These are phyloP conservation scores for Trematomus loennbergii DNA, from an alignment of 2,113 vertebrate genomes.

Conservation along the genomic window DNA sequence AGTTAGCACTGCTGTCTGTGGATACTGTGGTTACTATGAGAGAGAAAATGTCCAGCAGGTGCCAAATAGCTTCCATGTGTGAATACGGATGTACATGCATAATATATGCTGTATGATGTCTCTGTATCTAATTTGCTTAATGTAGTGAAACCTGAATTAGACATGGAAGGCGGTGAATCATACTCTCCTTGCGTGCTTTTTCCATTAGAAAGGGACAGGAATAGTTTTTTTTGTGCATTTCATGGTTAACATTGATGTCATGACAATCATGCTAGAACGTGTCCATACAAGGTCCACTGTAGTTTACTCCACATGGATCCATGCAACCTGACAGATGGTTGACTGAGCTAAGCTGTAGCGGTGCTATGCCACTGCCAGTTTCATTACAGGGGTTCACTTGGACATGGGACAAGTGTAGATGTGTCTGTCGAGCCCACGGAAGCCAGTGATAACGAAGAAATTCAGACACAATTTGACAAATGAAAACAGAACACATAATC, in stretches of 20 bases:
- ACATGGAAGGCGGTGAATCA: constrained; percentile 57
- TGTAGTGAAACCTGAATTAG: constrained; percentile 26
- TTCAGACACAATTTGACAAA: constrained; percentile 12
- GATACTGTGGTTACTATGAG: constrained; percentile 11
- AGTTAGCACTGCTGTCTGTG: constrained; percentile 25
- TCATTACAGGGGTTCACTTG: constrained; percentile 67
- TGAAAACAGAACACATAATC: constrained; percentile 1
- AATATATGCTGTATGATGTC: constrained; percentile 38
- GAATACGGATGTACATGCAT: constrained; percentile 26
- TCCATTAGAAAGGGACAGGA: constrained; percentile 45
- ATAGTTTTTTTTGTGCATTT: constrained; percentile 44
- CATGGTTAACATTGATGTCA: constrained; percentile 63
- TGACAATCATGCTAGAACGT: constrained; percentile 64
- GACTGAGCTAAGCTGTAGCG: constrained; percentile 58
- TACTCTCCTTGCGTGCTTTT: constrained; percentile 35
- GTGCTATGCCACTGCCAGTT: constrained; percentile 63
- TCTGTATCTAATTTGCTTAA: constrained; percentile 42
- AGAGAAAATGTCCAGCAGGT: constrained; percentile 18
- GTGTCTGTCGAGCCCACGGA: constrained; percentile 54
- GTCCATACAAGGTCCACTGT: constrained; percentile 71
- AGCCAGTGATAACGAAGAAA: constrained; percentile 13
- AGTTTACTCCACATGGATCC: constrained; percentile 59
- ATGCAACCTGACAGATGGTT: constrained; percentile 75
- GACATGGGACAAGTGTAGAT: constrained; percentile 61
- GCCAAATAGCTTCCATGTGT: constrained; percentile 36